These are phyloP conservation scores for Araneus ventricosus DNA, from an alignment of 1,140 invertebrate species.

Conservation along the genomic window DNA sequence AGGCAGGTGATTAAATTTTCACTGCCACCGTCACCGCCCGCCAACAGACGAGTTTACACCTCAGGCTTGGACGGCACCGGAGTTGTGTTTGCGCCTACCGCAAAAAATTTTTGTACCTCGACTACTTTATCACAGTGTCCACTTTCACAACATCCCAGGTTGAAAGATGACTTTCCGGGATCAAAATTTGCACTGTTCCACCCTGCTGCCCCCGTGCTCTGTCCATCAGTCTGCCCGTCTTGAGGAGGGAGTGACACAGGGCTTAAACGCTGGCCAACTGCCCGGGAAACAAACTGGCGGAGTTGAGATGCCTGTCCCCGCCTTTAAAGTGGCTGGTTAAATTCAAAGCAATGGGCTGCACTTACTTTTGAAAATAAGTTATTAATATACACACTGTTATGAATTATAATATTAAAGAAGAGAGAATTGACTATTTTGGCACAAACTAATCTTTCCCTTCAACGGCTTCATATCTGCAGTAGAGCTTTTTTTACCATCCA, in stretches of 20 bases:
- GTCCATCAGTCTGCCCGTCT: conserved; percentile 2
- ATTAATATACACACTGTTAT: too few species aligned
- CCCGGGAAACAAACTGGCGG: background rate
- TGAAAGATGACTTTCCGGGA: background rate
- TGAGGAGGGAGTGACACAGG: background rate
- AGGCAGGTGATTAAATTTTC: conserved; percentile 15
- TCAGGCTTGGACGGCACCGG: background rate
- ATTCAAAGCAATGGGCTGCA: too few species aligned
- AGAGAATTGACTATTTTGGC: conserved; percentile 30
- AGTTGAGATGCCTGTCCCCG: background rate
- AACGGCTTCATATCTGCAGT: too few species aligned
- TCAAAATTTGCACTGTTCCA: background rate
- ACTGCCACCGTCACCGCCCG: background rate
- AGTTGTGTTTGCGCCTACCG: background rate
- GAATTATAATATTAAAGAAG: too few species aligned
- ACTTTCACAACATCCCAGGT: background rate
- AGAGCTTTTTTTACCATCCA: too few species aligned
- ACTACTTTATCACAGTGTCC: background rate
- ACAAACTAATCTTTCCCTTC: too few species aligned
- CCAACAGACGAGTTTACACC: background rate
- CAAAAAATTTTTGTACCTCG: background rate
- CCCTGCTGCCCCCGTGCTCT: background rate
- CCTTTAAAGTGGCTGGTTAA: too few species aligned
- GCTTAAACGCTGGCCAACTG: conserved; percentile 13
- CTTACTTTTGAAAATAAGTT: too few species aligned